Conservation (phyloP, 2,113 vertebrate species). For the Astur gentilis region DNA sequence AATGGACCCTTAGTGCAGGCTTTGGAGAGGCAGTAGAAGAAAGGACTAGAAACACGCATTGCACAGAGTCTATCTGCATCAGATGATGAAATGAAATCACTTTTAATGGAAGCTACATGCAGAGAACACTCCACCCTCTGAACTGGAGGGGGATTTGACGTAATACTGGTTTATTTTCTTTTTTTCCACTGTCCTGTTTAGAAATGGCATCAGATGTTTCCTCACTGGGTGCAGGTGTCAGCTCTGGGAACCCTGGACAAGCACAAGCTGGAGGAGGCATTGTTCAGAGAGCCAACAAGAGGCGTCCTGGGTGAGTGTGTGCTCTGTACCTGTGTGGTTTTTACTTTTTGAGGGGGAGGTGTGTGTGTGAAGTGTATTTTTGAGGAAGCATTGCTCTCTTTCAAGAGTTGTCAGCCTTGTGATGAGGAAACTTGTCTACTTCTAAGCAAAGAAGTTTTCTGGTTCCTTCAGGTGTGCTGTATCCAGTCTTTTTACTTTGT, state of each 20-base stretch:
- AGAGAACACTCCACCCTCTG: rapidly evolving
- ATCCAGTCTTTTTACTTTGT: background rate
- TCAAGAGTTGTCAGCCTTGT: rapidly evolving
- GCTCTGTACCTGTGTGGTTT: too few species aligned
- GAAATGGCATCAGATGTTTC: slow-evolving; percentile 85
- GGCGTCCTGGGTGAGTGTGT: slow-evolving; percentile 80
- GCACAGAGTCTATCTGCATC: background rate
- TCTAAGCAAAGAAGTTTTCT: background rate
- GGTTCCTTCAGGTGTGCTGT: background rate
- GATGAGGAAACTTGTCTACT: background rate
- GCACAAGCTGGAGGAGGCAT: slow-evolving; percentile 69
- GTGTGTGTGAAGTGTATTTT: background rate
- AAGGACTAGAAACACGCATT: rapidly evolving
- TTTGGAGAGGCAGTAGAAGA: background rate
- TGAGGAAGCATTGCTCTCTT: background rate
- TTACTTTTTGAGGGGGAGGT: rapidly evolving
- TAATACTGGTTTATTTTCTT: rapidly evolving
- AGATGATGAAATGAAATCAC: background rate
- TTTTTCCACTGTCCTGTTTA: background rate
- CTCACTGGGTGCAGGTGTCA: slow-evolving; percentile 73
- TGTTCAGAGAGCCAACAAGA: slow-evolving; percentile 83
- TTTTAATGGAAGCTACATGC: background rate
- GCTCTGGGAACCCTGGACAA: slow-evolving; percentile 70
- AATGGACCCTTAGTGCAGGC: background rate
- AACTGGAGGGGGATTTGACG: rapidly evolving